A percentile compares a stretch with the other conserved stretches of the same genome.
Conservation (phyloP, 2,888 invertebrate species). For the Nymphalis polychloros region DNA sequence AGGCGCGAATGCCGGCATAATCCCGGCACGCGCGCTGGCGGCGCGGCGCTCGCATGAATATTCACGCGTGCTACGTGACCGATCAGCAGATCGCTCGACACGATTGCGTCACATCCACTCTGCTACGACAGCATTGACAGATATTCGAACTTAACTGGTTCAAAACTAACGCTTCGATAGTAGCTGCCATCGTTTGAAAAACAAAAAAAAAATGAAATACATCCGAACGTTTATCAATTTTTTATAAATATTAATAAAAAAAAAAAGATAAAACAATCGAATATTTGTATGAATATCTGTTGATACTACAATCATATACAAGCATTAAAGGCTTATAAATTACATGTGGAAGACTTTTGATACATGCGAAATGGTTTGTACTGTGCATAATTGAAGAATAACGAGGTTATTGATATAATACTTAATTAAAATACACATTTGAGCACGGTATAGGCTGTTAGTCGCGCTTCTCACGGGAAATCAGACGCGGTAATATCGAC, state of each 20-base stretch:
- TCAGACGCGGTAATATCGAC: background rate
- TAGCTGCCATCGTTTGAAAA: too few species aligned
- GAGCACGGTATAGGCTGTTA: background rate
- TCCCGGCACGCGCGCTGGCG: slow-evolving; percentile 8
- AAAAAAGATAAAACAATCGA: background rate
- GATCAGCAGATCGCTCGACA: slow-evolving; percentile 5
- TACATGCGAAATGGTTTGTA: too few species aligned
- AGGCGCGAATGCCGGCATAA: background rate
- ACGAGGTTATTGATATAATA: slow-evolving; percentile 2
- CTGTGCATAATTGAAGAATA: background rate
- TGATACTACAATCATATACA: too few species aligned
- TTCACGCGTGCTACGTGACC: slow-evolving; percentile 13
- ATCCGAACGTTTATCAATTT: too few species aligned
- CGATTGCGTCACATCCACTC: slow-evolving; percentile 6
- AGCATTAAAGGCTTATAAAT: too few species aligned
- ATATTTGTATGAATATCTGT: background rate
- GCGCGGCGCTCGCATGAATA: slow-evolving; percentile 7
- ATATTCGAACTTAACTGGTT: too few species aligned
- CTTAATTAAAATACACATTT: slow-evolving; percentile 4
- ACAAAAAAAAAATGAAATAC: too few species aligned
- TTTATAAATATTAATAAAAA: too few species aligned
- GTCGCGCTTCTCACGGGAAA: slow-evolving; percentile 2
- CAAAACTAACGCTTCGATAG: too few species aligned
- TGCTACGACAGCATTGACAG: background rate
- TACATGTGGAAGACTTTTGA: too few species aligned